Evolutionary conservation across 1,140 invertebrate species (phyloP).

Genomic region (Nomia melanderi): DNA sequence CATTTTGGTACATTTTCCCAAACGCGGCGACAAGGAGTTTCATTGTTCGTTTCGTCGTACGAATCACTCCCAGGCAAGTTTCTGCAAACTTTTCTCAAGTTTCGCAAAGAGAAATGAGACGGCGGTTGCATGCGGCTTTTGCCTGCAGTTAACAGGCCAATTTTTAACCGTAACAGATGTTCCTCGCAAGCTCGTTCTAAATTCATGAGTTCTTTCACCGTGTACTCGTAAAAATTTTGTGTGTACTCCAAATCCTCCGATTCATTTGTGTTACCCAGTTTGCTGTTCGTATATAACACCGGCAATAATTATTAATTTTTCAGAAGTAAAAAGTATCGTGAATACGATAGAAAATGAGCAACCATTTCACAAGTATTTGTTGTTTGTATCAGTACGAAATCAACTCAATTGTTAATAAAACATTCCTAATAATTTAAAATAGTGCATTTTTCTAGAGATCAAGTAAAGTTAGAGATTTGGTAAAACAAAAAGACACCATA

Average conservation of each 20-base stretch:
- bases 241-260: background rate
- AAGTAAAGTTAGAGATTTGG: no score
- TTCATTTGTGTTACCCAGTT: background rate
- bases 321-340: no score
- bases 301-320: background rate
- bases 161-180: constrained; percentile 15
- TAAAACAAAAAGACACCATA: no score
- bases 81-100: background rate
- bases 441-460: no score
- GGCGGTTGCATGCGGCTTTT: constrained; percentile 17
- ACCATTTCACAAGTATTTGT: background rate
- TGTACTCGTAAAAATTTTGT: constrained; percentile 34
- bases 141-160: constrained; percentile 14
- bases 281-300: background rate
- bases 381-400: background rate
- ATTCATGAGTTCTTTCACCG: constrained; percentile 10
- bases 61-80: background rate
- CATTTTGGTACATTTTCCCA: constrained; percentile 41
- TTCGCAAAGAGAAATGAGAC: background rate
- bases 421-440: no score
- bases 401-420: background rate
- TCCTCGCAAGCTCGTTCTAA: constrained; percentile 43
- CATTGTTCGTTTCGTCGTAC: background rate
- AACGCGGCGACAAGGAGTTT: background rate
- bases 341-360: background rate